Percentiles rank a stretch among this genome's conserved stretches.
Conservation (phyloP, 2,797 vertebrate genomes). For the Hapalemur alaotrensis region DNA sequence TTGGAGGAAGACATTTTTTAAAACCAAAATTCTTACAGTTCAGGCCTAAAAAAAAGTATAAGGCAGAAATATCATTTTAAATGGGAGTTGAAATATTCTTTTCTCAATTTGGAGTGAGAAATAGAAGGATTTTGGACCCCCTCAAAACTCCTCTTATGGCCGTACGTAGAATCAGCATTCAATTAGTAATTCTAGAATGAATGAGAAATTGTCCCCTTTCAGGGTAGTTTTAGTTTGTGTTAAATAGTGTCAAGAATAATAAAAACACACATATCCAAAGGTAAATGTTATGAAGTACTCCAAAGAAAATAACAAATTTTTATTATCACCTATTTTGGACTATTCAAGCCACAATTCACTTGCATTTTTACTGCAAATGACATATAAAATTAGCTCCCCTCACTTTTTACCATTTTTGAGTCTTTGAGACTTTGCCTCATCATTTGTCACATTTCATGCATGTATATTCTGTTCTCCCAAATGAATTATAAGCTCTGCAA, state of each 20-base stretch:
- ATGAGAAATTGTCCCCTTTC: background rate
- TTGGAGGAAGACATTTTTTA: constrained; percentile 25
- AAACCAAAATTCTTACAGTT: constrained; percentile 6
- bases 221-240: background rate
- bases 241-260: background rate
- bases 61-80: background rate
- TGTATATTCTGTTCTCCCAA: background rate
- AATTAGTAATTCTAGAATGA: background rate
- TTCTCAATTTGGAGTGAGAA: background rate
- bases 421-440: background rate
- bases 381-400: background rate
- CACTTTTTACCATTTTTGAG: background rate
- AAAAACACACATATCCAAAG: background rate
- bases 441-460: background rate
- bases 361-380: background rate
- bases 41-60: background rate
- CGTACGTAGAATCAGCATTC: background rate
- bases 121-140: background rate
- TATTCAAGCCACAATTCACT: background rate
- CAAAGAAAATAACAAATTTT: background rate
- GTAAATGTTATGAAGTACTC: background rate
- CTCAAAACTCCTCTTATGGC: background rate
- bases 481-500: background rate
- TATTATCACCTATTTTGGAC: background rate
- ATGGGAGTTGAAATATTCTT: background rate